Conservation (phyloP, 1,140 invertebrate genomes). For the Rhynchophorus ferrugineus region DNA sequence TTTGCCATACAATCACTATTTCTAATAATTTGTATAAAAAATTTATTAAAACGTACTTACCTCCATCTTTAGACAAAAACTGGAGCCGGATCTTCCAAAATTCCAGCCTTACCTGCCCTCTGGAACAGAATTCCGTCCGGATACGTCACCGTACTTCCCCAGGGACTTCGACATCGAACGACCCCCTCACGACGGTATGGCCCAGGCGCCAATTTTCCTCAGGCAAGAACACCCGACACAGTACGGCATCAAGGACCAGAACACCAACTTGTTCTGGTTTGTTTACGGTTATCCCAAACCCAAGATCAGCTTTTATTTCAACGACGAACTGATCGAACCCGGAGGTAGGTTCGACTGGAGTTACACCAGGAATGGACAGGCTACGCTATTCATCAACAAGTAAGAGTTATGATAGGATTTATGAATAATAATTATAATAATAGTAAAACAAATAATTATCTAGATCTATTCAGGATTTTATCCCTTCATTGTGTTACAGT, state of each 20-base stretch:
- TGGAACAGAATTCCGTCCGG: slow-evolving; percentile 77
- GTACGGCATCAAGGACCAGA: slow-evolving; percentile 83
- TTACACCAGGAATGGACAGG: slow-evolving; percentile 83
- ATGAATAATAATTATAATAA: not conserved
- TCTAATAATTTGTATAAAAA: too few relatives aligned
- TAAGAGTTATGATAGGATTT: slow-evolving; percentile 37
- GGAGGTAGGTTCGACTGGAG: slow-evolving; percentile 75
- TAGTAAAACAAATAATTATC: too few relatives aligned
- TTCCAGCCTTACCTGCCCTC: slow-evolving; percentile 71
- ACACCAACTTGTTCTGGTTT: slow-evolving; percentile 81
- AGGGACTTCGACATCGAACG: slow-evolving; percentile 84
- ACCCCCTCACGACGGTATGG: slow-evolving; percentile 73
- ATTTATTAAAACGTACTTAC: too few relatives aligned
- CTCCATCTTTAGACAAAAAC: slow-evolving; percentile 58
- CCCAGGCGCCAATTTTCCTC: slow-evolving; percentile 74
- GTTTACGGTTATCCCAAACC: slow-evolving; percentile 91
- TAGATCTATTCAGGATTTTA: too few relatives aligned
- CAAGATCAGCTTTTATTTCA: slow-evolving; percentile 80
- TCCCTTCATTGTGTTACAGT: too few relatives aligned
- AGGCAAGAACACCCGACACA: slow-evolving; percentile 76
- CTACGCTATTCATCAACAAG: slow-evolving; percentile 79
- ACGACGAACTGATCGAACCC: slow-evolving; percentile 71
- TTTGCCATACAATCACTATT: too few relatives aligned
- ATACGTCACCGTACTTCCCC: slow-evolving; percentile 82
- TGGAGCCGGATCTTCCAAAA: slow-evolving; percentile 72